Conservation (phyloP, 2,888 invertebrate species). For the Julus scanicus region DNA sequence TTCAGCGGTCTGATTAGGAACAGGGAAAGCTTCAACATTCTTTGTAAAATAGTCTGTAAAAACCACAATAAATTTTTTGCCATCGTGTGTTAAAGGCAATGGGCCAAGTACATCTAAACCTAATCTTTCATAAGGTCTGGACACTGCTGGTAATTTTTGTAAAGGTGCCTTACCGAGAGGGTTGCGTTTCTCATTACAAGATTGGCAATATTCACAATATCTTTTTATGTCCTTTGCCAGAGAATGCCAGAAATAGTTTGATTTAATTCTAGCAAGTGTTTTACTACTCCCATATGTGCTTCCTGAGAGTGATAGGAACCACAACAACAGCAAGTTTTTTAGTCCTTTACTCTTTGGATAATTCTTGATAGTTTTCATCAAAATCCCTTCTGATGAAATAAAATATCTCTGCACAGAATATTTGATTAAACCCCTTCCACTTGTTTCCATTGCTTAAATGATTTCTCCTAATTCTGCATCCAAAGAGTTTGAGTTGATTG, state of each 20-base stretch:
- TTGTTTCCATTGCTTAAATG: constrained; percentile 58
- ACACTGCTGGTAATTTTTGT: not conserved
- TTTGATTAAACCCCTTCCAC: no score
- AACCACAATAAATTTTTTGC: constrained; percentile 4
- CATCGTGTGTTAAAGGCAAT: not conserved
- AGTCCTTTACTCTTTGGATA: not conserved
- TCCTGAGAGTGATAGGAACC: not conserved
- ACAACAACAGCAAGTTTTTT: not conserved
- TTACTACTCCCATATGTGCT: constrained; percentile 1
- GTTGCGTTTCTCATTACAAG: not conserved
- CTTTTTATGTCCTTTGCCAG: not conserved
- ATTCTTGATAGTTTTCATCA: not conserved
- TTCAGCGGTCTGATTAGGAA: not conserved
- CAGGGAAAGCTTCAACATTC: constrained; percentile 10
- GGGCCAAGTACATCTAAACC: not conserved
- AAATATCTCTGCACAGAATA: not conserved
- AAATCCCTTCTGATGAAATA: not conserved
- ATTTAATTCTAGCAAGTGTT: not conserved
- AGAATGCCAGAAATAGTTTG: not conserved
- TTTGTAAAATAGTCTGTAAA: constrained; percentile 7
- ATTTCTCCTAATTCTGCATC: constrained; percentile 57
- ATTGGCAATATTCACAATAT: constrained; percentile 9
- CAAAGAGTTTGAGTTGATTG: no score
- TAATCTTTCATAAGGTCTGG: not conserved
- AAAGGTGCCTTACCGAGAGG: not conserved